Evolutionary conservation across 2,888 invertebrate species (phyloP), one percentile per base, ranked within the genome.

Genomic region (Amphipyra berbera): DNA sequence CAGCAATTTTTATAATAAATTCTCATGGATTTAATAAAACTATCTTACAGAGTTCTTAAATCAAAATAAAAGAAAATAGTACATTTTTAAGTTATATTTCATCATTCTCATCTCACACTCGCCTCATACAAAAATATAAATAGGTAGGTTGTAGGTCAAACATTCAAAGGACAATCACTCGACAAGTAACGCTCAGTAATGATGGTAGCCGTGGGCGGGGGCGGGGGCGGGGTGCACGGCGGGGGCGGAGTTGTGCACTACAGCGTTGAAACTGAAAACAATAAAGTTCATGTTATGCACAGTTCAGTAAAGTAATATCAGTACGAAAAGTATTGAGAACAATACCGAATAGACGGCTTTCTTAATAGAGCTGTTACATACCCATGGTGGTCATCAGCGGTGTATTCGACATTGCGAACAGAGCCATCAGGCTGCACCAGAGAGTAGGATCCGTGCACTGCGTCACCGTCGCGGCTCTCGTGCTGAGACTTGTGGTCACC

Each of bases 401-500:
- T 92, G 85, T 95, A 95, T 61, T 95, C 92, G n/a, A 95, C 95
- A 54, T 90, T 95, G 68, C 95, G 91, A 44, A 94, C 82, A 65
- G 95, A 92, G 68, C 95, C 95, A 73, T 95, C 95, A 55, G 95
- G 94, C 81, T 95, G 95, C 53, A 93, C 85, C 60, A 95, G 86
- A 2, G 93, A 90, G 89, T 95, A 95, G 81, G 94, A 86, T 30
- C 95, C 95, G 76, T 92, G 93, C 45, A 92, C 92, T 14, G 89
- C 87, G 52, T 92, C 92, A 9, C 92, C 92, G 50, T 92, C 89
- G 56, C 92, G 89, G 79, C 82, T 84, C 82, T 92, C 92, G 75
- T 87, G 90, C 65, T 92, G 96, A 79, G 93, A 91, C 91, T 96
- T 96, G 90, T 96, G 95, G 90, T 96, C 96, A 41, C 96, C 96